phyloP scores from a whole-genome alignment of 1,140 invertebrate genomes.

The Zaprionus inermis region DNA sequence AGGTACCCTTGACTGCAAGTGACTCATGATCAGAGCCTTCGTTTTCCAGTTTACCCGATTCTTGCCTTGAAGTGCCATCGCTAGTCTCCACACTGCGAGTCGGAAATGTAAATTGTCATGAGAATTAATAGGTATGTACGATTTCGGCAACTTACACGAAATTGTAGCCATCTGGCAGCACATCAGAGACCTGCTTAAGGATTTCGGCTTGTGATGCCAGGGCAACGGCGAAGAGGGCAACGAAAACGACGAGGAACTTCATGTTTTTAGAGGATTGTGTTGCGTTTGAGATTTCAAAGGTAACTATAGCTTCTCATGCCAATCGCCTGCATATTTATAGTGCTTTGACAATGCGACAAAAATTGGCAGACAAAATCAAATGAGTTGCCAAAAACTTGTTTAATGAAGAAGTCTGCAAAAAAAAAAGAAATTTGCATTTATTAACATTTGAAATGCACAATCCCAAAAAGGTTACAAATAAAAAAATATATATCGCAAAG shows the following conservation, averaged over 20 bases:
- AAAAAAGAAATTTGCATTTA: conserved; percentile 7
- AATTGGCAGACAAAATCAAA: not conserved
- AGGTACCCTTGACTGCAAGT: conserved; percentile 85
- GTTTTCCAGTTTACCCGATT: not conserved
- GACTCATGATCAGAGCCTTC: not conserved
- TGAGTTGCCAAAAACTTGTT: not conserved
- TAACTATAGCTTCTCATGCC: conserved; percentile 30
- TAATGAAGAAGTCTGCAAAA: too few relatives aligned
- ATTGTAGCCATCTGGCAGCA: conserved; percentile 82
- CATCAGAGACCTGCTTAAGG: conserved; percentile 42
- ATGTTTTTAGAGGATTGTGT: conserved; percentile 32
- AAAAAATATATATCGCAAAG: not conserved
- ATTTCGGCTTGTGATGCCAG: conserved; percentile 43
- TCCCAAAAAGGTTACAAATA: too few relatives aligned
- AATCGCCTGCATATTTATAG: conserved; percentile 46
- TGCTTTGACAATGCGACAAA: too few relatives aligned
- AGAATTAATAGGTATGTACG: too few relatives aligned
- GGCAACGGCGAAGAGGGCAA: conserved; percentile 62
- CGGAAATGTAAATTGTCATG: too few relatives aligned
- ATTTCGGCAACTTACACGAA: conserved; percentile 83
- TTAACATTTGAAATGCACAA: conserved; percentile 16
- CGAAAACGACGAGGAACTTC: conserved; percentile 61
- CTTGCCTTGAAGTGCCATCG: too few relatives aligned
- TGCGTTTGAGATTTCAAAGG: conserved; percentile 40
- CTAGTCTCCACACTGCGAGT: too few relatives aligned